Evolutionary conservation across 2,797 vertebrate genomes (phyloP), one percentile per base, ranked within the genome.

Genomic region (Mormyrus hasselquistii): DNA sequence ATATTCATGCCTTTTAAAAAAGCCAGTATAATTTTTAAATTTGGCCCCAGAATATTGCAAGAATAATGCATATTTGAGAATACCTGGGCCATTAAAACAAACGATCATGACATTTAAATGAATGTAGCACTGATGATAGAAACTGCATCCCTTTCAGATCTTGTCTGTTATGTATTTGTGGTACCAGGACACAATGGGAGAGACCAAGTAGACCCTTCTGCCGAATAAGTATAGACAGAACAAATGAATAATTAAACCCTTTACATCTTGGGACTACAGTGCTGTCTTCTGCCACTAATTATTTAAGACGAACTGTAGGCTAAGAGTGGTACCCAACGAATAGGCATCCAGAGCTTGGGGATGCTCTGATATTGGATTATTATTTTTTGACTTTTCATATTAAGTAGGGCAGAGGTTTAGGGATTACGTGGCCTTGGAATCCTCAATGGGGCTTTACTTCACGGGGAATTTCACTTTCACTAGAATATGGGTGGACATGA

Each of bases 181-280:
- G 22, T 59, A 2, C 47, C 9, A 87, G 85, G 53, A 1, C 14
- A 50, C 88, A 87, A 73, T 44, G 82, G 44, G 19, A 82, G 52
- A 9, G 86, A 44, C 88, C 59, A 82, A 87, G 90, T 73, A 88
- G 83, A 8, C 38, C 79, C 29, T 22, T 49, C 57, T 89, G 50
- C 44, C 50, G 55, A 86, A 38, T n/a, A 88, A 85, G 73, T 86
- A 69, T 89, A 89, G 73, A 90, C 14, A 16, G 3, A 89, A 2
- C 2, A 49, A 76, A 87, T 93, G 59, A 90, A 93, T 92, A 65
- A 90, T 91, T 90, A 47, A 29, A 90, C 14, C 83, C 49, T 90
- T 89, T 88, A 89, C 89, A 73, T 89, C 86, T 82, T 52, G 59
- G 16, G 25, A 87, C 88, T 87, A 65, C 38, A 57, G 52, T 12